These are phyloP conservation scores for Oreochromis tanganicae DNA, from an alignment of 2,113 vertebrate genomes.

Conservation along the genomic window DNA sequence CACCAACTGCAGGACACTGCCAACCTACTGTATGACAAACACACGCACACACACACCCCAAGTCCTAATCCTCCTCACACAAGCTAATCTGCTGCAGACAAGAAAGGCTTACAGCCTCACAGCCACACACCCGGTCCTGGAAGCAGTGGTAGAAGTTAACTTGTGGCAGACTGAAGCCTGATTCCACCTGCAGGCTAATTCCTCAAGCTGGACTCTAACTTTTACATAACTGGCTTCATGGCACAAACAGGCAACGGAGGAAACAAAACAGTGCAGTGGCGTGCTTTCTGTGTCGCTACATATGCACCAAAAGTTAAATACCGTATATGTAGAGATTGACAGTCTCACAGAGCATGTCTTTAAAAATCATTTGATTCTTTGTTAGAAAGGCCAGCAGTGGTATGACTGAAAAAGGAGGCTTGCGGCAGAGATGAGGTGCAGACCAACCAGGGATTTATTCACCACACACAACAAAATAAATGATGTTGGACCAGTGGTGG, in stretches of 20 bases:
- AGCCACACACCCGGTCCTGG: constrained; percentile 46
- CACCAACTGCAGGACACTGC: constrained; percentile 19
- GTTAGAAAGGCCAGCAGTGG: not conserved
- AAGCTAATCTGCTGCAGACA: constrained; percentile 67
- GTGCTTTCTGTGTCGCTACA: not conserved
- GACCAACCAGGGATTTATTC: not conserved
- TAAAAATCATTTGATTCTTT: not conserved
- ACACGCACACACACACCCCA: not conserved
- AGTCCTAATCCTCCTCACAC: constrained; percentile 65
- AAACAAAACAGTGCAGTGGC: not conserved
- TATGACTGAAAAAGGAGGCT: not conserved
- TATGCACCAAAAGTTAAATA: not conserved
- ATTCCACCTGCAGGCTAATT: constrained; percentile 31
- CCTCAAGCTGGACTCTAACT: not conserved
- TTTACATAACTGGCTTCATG: constrained; percentile 1
- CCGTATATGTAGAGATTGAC: not conserved
- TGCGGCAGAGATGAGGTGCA: not conserved
- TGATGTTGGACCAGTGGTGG: not conserved
- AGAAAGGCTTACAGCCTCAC: constrained; percentile 62
- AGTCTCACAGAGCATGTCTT: not conserved
- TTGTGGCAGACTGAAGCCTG: constrained; percentile 37
- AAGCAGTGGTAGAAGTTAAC: constrained; percentile 47
- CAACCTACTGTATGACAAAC: constrained; percentile 40
- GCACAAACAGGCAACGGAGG: not conserved
- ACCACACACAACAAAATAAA: not conserved